Percentiles rank a stretch among this genome's conserved stretches.
Conservation (phyloP, 2,888 invertebrate species). For the Chloroclystis v-ata region DNA sequence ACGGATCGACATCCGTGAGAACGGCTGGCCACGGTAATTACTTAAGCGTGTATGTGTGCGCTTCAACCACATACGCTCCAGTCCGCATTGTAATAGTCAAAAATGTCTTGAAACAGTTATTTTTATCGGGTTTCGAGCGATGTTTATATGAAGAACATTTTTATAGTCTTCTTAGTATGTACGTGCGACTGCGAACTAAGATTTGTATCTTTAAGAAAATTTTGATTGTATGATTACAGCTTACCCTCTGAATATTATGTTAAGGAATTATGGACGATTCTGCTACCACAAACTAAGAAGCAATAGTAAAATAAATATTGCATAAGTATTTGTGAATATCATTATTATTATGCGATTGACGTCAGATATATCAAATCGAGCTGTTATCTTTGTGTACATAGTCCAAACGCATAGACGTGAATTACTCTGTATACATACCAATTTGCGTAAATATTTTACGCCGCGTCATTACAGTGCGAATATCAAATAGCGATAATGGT, state of each 20-base stretch:
- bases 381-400: slow-evolving; percentile 33
- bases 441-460: slow-evolving; percentile 35
- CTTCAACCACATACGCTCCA: slow-evolving; percentile 16
- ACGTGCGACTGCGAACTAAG: background rate
- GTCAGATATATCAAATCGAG: slow-evolving; percentile 35
- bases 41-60: slow-evolving; percentile 39
- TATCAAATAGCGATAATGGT: slow-evolving; percentile 17
- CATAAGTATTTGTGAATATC: background rate
- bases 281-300: background rate
- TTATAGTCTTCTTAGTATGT: slow-evolving; percentile 4
- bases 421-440: slow-evolving; percentile 29
- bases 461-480: slow-evolving; percentile 35
- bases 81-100: slow-evolving; percentile 9
- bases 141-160: slow-evolving; percentile 2
- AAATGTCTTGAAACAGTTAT: slow-evolving; percentile 16
- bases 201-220: slow-evolving; percentile 8
- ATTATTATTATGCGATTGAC: slow-evolving; percentile 18
- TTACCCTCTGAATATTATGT: too few species aligned
- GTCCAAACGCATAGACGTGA: slow-evolving; percentile 26
- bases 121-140: slow-evolving; percentile 14
- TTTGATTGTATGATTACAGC: too few species aligned
- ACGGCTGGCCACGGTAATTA: slow-evolving; percentile 46
- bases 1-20: slow-evolving; percentile 69
- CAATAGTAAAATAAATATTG: background rate
- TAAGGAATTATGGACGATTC: too few species aligned